Evolutionary conservation across 2,888 invertebrate species (phyloP), one percentile per base, ranked within the genome.

Genomic region (Agriotes lineatus): DNA sequence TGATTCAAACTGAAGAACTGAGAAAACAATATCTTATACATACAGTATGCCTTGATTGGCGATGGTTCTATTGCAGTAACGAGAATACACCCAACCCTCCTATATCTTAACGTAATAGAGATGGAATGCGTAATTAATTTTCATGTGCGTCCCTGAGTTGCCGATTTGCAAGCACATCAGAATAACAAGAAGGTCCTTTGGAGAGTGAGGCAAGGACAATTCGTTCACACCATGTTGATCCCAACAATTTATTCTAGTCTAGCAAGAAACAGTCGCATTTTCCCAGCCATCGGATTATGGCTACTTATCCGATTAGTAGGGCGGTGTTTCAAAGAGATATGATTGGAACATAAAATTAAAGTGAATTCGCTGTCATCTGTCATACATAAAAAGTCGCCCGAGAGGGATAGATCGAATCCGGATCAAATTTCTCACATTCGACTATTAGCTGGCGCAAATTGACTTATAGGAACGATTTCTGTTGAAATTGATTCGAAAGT

Each of bases 271-370:
- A 25, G 48, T 48, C 22, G 22, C 20, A 22, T 20, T 48, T 48
- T 48, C 48, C 7, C 22, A 48, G 48, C 22, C 12, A 25, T 48
- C 20, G 48, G 48, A 48, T 48, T 48, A 48, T 48, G 48, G 12
- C 48, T 12, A 48, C 22, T 48, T 48, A 48, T 48, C 48, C 48
- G 48, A 22, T 48, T 48, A 20, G n/a, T n/a, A n/a, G n/a, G 22
- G 48, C 48, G 48, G 48, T 19, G 48, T 14, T 48, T 48, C 48
- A 48, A 48, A 48, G 48, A 48, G 12, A 48, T 48, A 48, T 48
- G 22, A 48, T 12, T 48, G 25, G 48, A 48, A 48, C 48, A 48
- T 48, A 25, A 48, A 48, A 48, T 48, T 48, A 48, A 22, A 22
- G 12, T 22, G 48, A 48, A 48, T 48, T 22, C n/a, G 48, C 48